Conservation (phyloP, 1,140 invertebrate genomes). For the Magallana angulata region DNA sequence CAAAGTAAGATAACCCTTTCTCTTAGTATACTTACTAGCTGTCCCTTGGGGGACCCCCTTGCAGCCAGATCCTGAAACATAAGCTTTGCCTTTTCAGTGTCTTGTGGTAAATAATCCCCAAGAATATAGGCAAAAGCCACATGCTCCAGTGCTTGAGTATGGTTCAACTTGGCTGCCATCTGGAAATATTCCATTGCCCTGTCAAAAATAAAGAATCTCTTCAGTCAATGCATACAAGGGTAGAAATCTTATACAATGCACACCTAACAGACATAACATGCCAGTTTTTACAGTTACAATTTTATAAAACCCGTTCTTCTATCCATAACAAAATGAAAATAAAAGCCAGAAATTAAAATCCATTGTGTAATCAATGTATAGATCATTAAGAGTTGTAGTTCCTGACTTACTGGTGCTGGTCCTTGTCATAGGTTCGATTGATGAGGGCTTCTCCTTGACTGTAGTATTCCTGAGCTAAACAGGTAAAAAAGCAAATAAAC, state of each 20-base stretch:
- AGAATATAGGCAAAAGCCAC: conserved; percentile 93
- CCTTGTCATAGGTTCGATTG: conserved; percentile 71
- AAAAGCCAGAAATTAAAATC: neutral
- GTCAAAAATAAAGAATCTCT: conserved; percentile 53
- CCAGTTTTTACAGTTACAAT: neutral
- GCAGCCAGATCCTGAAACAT: conserved; percentile 89
- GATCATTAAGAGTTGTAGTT: neutral
- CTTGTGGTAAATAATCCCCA: conserved; percentile 86
- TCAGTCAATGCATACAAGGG: neutral
- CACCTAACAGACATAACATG: neutral
- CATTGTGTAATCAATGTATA: neutral
- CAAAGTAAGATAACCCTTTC: no score
- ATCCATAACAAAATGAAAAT: neutral
- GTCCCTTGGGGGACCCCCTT: conserved; percentile 90
- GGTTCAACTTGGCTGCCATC: conserved; percentile 88
- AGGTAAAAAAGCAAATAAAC: neutral
- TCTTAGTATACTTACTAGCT: conserved; percentile 84
- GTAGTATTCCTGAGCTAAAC: conserved; percentile 71
- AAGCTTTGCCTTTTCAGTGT: conserved; percentile 87
- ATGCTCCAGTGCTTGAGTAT: conserved; percentile 88
- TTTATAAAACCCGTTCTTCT: neutral
- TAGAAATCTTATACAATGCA: neutral
- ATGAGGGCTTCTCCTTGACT: conserved; percentile 71
- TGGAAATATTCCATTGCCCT: conserved; percentile 81
- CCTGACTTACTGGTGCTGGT: conserved; percentile 72